Evolutionary conservation across 1,140 invertebrate genomes (phyloP).

Genomic region (Steinernema feltiae): DNA sequence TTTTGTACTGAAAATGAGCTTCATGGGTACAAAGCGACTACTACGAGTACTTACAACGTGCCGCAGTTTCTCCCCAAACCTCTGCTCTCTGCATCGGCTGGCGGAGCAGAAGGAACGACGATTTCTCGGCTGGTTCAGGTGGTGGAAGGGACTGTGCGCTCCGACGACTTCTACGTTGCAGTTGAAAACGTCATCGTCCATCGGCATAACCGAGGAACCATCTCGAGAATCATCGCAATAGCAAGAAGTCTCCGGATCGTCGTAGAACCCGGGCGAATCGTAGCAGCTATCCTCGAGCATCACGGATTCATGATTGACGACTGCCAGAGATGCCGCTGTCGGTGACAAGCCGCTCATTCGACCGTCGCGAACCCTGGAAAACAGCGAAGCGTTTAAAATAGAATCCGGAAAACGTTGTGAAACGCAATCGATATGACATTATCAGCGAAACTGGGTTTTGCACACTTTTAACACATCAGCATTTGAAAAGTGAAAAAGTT

Average conservation of each 20-base stretch:
- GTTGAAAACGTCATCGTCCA: not conserved
- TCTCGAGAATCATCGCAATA: not conserved
- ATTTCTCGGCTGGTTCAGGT: not conserved
- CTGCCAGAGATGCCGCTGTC: not conserved
- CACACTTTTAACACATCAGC: too few species aligned
- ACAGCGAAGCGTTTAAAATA: not conserved
- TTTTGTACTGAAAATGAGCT: constrained; percentile 16
- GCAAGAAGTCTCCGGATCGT: not conserved
- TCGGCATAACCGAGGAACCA: not conserved
- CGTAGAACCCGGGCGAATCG: not conserved
- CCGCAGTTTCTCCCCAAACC: not conserved
- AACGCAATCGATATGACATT: too few species aligned
- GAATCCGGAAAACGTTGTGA: too few species aligned
- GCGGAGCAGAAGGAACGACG: not conserved
- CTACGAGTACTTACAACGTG: too few species aligned
- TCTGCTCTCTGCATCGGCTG: not conserved
- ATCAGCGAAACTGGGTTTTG: too few species aligned
- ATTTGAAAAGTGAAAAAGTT: too few species aligned
- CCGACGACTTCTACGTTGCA: not conserved
- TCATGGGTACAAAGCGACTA: not conserved
- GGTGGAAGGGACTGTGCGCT: not conserved
- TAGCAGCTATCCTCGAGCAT: not conserved
- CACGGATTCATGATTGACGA: not conserved
- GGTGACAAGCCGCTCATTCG: constrained; percentile 8
- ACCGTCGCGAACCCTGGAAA: not conserved